A percentile compares a stretch with the other conserved stretches of the same genome.
phyloP scores from a whole-genome alignment of 1,140 invertebrate genomes.

The Papilio polytes region DNA sequence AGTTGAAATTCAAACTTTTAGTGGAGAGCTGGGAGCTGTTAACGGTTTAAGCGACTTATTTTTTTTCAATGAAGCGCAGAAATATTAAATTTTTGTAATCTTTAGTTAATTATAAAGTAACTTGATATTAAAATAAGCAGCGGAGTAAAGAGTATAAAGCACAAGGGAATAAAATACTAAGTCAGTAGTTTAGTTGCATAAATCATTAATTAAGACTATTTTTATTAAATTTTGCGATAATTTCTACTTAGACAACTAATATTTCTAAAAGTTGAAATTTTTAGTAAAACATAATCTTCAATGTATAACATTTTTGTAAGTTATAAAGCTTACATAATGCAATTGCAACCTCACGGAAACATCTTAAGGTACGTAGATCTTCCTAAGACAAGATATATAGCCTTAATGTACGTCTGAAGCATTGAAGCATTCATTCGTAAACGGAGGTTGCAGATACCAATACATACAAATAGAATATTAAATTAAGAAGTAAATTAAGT shows the following conservation, averaged over 20 bases:
- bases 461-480: neutral
- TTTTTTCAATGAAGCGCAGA: neutral
- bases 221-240: no score
- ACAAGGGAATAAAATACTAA: no score
- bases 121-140: no score
- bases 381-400: neutral
- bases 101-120: neutral
- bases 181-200: no score
- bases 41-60: conserved; percentile 8
- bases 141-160: no score
- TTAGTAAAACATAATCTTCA: no score
- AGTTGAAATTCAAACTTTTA: conserved; percentile 17
- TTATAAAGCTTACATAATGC: no score
- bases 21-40: neutral
- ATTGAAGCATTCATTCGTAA: neutral
- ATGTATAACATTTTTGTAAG: no score
- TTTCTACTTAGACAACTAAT: no score
- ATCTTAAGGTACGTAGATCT: neutral
- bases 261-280: no score
- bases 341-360: neutral
- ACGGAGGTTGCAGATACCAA: neutral
- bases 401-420: neutral
- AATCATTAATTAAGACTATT: no score
- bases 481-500: neutral
- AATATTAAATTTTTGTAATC: neutral